These are phyloP conservation scores for Tauraco erythrolophus DNA, from an alignment of 2,113 vertebrate genomes.

Conservation along the genomic window DNA sequence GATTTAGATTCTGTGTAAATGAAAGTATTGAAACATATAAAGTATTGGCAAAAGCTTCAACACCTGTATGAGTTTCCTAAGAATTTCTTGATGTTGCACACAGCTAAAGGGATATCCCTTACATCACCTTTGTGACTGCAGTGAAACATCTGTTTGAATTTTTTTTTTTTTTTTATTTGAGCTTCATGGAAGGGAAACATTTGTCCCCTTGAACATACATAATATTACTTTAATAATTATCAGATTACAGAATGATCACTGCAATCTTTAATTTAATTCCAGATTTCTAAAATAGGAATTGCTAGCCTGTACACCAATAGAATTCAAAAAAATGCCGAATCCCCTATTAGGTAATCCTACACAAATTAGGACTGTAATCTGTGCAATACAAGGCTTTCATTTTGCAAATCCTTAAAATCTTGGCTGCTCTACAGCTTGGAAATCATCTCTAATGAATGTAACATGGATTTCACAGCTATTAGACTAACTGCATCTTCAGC, in stretches of 20 bases:
- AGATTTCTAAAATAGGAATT: not conserved
- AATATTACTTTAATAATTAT: not conserved
- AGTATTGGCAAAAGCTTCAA: not conserved
- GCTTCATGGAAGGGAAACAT: not conserved
- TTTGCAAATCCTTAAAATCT: not conserved
- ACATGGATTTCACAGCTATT: constrained; percentile 1
- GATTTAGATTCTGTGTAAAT: not conserved
- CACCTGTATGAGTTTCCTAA: not conserved
- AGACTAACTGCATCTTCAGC: not conserved
- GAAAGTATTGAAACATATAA: not conserved
- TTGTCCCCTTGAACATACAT: not conserved
- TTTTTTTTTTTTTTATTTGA: not conserved
- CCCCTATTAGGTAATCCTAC: not conserved
- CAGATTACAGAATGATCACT: not conserved
- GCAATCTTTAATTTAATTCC: not conserved
- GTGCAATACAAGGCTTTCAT: not conserved
- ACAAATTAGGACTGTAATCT: not conserved
- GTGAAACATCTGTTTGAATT: not conserved
- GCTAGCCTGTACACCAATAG: not conserved
- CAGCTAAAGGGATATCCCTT: not conserved
- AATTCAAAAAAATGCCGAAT: not conserved
- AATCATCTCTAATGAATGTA: not conserved
- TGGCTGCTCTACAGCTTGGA: not conserved
- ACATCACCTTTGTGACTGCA: not conserved
- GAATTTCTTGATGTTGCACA: not conserved